These are phyloP conservation scores for Odobenus rosmarus DNA, from an alignment of 2,113 vertebrate genomes.

Conservation along the genomic window DNA sequence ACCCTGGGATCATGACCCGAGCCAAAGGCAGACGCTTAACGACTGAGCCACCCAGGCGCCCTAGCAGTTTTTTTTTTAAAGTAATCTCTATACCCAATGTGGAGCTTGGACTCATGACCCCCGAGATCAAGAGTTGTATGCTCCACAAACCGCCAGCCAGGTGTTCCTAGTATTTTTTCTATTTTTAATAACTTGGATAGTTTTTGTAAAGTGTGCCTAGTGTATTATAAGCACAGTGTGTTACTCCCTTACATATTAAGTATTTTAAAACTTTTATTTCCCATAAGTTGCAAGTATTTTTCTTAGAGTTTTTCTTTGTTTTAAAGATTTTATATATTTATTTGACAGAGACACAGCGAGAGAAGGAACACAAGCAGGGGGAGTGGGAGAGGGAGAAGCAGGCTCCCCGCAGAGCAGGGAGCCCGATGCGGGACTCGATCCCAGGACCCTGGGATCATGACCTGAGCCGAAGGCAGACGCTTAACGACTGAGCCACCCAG, in stretches of 20 bases:
- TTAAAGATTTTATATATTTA: no score
- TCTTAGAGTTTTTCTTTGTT: not conserved
- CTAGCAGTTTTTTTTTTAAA: not conserved
- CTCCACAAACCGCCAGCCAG: not conserved
- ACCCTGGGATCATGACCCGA: no score
- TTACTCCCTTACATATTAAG: not conserved
- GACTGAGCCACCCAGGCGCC: no score
- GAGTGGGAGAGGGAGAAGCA: no score
- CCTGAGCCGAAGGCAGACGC: no score
- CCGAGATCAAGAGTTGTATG: not conserved
- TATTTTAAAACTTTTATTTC: conserved; percentile 10
- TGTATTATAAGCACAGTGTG: not conserved
- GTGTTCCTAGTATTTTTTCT: not conserved
- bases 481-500: no score
- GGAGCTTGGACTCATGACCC: not conserved
- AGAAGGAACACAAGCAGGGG: no score
- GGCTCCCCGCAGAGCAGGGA: no score
- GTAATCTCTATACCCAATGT: not conserved
- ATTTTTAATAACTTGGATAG: not conserved
- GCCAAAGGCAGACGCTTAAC: no score
- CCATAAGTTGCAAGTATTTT: not conserved
- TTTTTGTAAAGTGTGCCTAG: not conserved
- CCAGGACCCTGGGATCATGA: no score
- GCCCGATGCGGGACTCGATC: no score
- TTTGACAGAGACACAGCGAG: no score